Evolutionary conservation across 2,888 invertebrate genomes (phyloP), one percentile per base, ranked within the genome.

Genomic region (Lepidochitona cinerea): DNA sequence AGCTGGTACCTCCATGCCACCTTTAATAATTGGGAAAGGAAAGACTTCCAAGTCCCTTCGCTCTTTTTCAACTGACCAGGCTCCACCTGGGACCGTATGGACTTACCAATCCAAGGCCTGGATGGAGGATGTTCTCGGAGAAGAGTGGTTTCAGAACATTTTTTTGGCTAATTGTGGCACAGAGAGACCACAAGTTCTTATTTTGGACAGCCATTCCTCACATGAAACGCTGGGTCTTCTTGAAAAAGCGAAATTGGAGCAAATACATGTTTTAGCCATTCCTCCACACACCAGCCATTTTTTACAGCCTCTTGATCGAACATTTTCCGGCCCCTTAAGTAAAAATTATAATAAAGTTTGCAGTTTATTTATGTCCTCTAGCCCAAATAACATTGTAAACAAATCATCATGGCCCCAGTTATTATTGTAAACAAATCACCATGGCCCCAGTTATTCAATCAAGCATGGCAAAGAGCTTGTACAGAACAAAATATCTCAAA

Each of bases 151-250:
- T 66, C 23, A 59, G 9, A 65, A 77, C 0, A 71, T 82, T 0
- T 84, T 80, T 64, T 53, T 83, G n/a, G 65, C 64, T 7, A 29
- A 78, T 74, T 83, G 82, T 72, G 81, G 81, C 23, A 49, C 73
- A 9, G 72, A 75, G 41, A 70, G 83, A n/a, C 81, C 84, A 4
- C 82, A 81, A 41, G 73, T 84, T 0, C 69, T 82, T 0, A 74
- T 83, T 32, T 59, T 83, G 32, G 83, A 83, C 64, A 78, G 79
- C 12, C 80, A 82, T 68, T 68, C 73, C 7, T 79, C 77, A 0
- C 81, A 82, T 68, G 80, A 81, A 73, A 74, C 72, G 1, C 68
- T 79, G 6, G 77, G 71, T 0, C 71, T 81, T 18, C 52, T 82
- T 7, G 78, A 80, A 54, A 33, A 70, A 37, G 80, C 81, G 3